Evolutionary conservation across 64 coral and sea anemone genomes (phyloP).

Genomic region (Montipora cactus): DNA sequence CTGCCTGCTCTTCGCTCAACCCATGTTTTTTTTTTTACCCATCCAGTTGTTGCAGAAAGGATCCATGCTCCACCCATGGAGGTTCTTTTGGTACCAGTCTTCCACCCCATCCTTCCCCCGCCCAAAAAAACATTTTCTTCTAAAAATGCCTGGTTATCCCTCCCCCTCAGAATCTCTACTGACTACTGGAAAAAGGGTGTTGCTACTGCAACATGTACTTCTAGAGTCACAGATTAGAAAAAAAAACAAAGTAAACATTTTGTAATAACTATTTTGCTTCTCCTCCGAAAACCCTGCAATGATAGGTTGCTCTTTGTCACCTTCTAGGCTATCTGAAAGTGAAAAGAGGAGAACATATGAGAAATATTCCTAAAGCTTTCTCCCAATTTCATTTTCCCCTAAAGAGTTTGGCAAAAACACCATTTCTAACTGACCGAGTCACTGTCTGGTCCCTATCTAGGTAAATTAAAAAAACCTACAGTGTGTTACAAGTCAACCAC

Average conservation of each 20-base stretch:
- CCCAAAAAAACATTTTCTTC: not conserved
- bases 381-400: too few relatives aligned
- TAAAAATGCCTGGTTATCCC: not conserved
- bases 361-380: too few relatives aligned
- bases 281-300: not conserved
- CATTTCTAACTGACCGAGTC: too few relatives aligned
- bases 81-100: not conserved
- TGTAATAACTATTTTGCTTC: constrained; percentile 14
- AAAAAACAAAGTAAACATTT: constrained; percentile 1
- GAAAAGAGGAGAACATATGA: too few relatives aligned
- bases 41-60: not conserved
- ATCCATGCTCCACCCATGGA: not conserved
- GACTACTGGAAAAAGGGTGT: not conserved
- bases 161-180: constrained; percentile 1
- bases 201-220: not conserved
- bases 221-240: not conserved
- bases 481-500: too few relatives aligned
- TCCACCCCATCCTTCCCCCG: not conserved
- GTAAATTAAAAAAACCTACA: too few relatives aligned
- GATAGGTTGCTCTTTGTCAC: too few relatives aligned
- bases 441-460: too few relatives aligned
- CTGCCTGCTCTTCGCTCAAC: not conserved
- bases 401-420: too few relatives aligned
- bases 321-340: too few relatives aligned
- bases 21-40: not conserved